These are phyloP conservation scores for Saguinus imperator DNA, from an alignment of 2,113 vertebrate species.

Conservation along the genomic window DNA sequence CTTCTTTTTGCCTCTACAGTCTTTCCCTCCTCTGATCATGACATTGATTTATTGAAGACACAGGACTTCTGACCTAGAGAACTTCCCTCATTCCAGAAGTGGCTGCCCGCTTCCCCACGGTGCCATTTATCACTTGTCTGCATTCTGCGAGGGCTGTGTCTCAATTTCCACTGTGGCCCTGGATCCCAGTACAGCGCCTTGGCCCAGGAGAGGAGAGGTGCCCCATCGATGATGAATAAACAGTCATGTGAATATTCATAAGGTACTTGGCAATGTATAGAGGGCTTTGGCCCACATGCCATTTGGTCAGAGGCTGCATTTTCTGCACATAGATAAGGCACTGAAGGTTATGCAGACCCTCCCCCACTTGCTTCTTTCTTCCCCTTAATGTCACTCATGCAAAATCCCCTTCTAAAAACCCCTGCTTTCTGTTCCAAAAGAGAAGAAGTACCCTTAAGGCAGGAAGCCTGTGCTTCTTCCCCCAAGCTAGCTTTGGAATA, in stretches of 20 bases:
- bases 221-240: neutral
- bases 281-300: rapidly evolving
- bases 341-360: no score
- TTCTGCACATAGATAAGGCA: neutral
- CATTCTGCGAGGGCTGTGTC: neutral
- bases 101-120: neutral
- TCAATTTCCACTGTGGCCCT: rapidly evolving
- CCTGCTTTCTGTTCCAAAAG: no score
- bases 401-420: no score
- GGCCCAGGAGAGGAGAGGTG: neutral
- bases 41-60: neutral
- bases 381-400: no score
- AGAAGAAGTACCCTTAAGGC: no score
- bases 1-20: rapidly evolving
- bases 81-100: neutral
- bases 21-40: neutral
- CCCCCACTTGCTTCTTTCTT: no score
- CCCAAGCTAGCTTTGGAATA: no score
- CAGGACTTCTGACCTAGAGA: neutral
- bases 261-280: neutral
- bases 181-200: neutral
- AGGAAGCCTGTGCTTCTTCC: no score
- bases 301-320: neutral
- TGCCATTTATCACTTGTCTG: neutral
- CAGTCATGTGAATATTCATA: neutral